Evolutionary conservation across 2,113 vertebrate genomes (phyloP), one percentile per base, ranked within the genome.

Genomic region (Pterocles orientalis): DNA sequence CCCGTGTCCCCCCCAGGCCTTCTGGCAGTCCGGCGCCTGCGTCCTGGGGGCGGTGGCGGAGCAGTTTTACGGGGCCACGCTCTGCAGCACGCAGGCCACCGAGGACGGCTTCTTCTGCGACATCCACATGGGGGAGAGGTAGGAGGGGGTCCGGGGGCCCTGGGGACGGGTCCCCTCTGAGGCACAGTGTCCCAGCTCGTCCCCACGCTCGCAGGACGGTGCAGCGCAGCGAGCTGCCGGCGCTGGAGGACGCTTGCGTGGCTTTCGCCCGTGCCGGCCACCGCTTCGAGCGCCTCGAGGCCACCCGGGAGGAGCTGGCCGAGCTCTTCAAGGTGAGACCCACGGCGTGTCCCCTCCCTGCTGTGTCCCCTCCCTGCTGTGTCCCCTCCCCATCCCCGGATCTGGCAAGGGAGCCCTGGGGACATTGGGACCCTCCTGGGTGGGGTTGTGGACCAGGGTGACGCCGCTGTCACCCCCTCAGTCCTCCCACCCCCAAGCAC

Each of bases 91-190:
- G 24, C 98, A 92, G 9, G 98, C 96, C 28, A 98, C 98, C 3
- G 98, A 98, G 61, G 80, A 96, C 0, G 99, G 99, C 4, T 98
- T 99, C 72, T 99, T 97, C 97, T 99, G 98, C 18, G 99, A 99
- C 36, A 78, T 99, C 41, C 94, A 98, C 80, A 94, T 98, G 92
- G 97, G 97, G 3, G 97, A 96, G 70, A 95, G 99, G 99, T 99
- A 75, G 3, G 36, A 10, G n/a, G 1, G 0, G 3, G 7, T 7
- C 36, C 36, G 36, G 36, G 24, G 25, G 19, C 12, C 18, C 3
- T 4, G 12, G 6, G 18, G 18, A 36, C 36, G 36, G 3, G 26
- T 33, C 17, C 71, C n/a, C 15, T 0, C 1, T 2, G 39, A 10
- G 3, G 2, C 1, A 36, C 3, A 1, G 19, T 9, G 34, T 50